Base-by-base conservation (phyloP, 2,113 vertebrate genomes). In the Columba janthina region DNA sequence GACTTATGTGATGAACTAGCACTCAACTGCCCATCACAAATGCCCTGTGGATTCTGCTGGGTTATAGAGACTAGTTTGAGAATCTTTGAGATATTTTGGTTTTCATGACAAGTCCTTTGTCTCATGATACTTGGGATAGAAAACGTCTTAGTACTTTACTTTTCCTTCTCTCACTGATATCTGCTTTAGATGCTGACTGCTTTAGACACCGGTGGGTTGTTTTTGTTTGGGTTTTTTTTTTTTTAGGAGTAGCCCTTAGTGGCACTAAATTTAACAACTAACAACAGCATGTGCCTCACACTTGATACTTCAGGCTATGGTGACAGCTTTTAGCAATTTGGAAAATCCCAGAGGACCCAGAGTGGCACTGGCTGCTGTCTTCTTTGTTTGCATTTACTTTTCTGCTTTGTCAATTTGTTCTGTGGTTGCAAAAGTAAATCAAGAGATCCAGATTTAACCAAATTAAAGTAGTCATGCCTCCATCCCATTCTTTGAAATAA, bases 191-290 rank as follows among this genome's bases (percentile, higher is more conserved):
- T 44, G 15, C 46, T 94, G 57, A 76, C 48, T 94, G 82, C 64
- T 90, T 90, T 94, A 94, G 64, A 62, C 81, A 72, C 8, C 15
- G 67, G 62, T 70, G 44, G 81, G 85, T 84, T 94, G 75, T 26
- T 80, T 94, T 88, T 73, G 46, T 89, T 92, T 81, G 34, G 44
- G 1, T 46, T 46, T 19, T 46, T 84, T 83, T 83, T 18, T 92
- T 93, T 96, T 89, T 77, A 88, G 76, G 75, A 81, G 38, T 78
- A 74, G 38, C 83, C 93, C 93, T 94, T 83, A 95, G 91, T 94
- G 95, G 83, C 97, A 96, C 82, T 88, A 94, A 95, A 96, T 93
- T 95, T 97, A 97, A 97, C 94, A 96, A 92, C 73, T 88, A 92
- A 93, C 62, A 94, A 69, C 74, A 94, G 58, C 90, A 93, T 97